Base-by-base conservation (phyloP, 2,888 invertebrate genomes). In the Monochamus alternatus region DNA sequence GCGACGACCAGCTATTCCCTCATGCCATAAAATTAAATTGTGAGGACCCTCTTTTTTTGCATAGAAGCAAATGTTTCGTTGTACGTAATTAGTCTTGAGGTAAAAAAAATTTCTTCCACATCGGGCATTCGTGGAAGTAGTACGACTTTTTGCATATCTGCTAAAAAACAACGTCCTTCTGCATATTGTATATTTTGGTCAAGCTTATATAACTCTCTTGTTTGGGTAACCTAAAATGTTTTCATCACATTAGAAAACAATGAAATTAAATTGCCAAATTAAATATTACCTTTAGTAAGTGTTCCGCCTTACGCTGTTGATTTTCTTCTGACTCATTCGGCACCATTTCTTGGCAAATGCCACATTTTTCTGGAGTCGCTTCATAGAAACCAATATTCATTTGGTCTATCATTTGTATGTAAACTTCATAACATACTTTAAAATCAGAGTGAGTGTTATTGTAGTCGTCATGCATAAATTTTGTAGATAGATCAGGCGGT, bases 11-110 rank as follows among this genome's bases (percentile, higher is more conserved):
- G 52, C 66, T 8, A 75, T 68, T 2, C 3, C 77, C 44, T 77
- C 75, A 69, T 77, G 75, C 72, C 77, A 77, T 14, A 77, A 32
- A 32, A 72, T 68, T n/a, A n/a, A n/a, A n/a, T n/a, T n/a, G n/a
- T n/a, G n/a, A n/a, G n/a, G n/a, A 67, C 66, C 12, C 58, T 10
- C 12, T 74, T 59, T 14, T 75, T 77, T 14, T 58, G 30, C 55
- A 70, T 32, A 22, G 73, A 38, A 10, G 52, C 74, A 69, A 74
- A 74, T 47, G 74, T 69, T 69, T 74, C 69, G 14, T 74, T 69
- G 4, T 69, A 74, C 30, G 69, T 63, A 1, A 74, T 52, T 52
- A 74, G 31, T 38, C 62, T 38, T 60, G 68, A 68, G 3, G 68
- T 67, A 38, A 74, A 74, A 8, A 69, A 14, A 5, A 69, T 69